phyloP scores from a whole-genome alignment of 2,888 invertebrate species.

The Dicyrtomina minuta region DNA sequence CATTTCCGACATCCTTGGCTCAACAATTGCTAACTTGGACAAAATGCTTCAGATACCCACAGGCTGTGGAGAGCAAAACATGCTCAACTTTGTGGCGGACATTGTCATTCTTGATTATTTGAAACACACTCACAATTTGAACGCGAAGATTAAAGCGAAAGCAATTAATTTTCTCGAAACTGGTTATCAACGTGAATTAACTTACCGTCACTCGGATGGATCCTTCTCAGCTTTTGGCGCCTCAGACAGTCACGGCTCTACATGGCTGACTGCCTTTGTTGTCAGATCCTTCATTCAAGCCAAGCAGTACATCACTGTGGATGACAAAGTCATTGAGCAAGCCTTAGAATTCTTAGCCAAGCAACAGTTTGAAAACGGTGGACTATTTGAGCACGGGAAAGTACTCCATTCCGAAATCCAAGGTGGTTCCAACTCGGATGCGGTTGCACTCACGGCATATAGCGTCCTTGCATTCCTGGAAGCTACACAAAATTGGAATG shows the following conservation, averaged over 20 bases:
- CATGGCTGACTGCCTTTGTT: slow-evolving; percentile 88
- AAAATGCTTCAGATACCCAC: slow-evolving; percentile 55
- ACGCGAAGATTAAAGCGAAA: slow-evolving; percentile 30
- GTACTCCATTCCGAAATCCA: slow-evolving; percentile 72
- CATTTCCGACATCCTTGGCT: slow-evolving; percentile 72
- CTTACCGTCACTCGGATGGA: slow-evolving; percentile 80
- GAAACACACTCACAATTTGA: slow-evolving; percentile 21
- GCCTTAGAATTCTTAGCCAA: slow-evolving; percentile 73
- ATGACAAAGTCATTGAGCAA: slow-evolving; percentile 64
- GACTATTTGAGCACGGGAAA: slow-evolving; percentile 72
- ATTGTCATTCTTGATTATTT: slow-evolving; percentile 44
- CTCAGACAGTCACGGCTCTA: slow-evolving; percentile 68
- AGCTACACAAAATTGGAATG: not conserved
- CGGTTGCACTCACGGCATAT: slow-evolving; percentile 38
- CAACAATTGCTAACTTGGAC: slow-evolving; percentile 73
- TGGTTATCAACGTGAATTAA: slow-evolving; percentile 89
- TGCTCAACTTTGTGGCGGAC: slow-evolving; percentile 45
- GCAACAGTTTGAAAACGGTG: slow-evolving; percentile 71
- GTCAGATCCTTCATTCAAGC: slow-evolving; percentile 76
- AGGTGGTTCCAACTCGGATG: slow-evolving; percentile 58
- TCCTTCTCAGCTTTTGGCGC: slow-evolving; percentile 86
- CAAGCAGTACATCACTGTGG: slow-evolving; percentile 69
- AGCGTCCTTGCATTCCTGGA: slow-evolving; percentile 37
- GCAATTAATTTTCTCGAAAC: slow-evolving; percentile 66
- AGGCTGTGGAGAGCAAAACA: slow-evolving; percentile 49